Conservation (phyloP, 1,140 invertebrate species). For the Grapholita molesta region DNA sequence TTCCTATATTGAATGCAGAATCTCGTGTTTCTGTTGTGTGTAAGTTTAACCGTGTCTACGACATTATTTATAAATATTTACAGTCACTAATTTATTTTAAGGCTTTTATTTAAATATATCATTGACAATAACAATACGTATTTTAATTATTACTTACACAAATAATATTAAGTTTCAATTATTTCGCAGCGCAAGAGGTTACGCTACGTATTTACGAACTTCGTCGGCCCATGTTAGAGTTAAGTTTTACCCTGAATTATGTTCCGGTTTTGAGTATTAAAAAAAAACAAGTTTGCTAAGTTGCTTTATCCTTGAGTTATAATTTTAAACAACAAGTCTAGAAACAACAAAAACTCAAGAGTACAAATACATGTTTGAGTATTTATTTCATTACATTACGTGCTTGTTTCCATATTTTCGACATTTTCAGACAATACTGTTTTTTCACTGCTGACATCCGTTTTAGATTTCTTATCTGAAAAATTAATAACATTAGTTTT, state of each 20-base stretch:
- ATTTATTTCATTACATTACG: not conserved
- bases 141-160: not conserved
- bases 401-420: not conserved
- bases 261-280: no score
- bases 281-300: no score
- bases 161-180: no score
- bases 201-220: no score
- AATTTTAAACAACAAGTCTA: not conserved
- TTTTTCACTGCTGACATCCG: not conserved
- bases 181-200: no score
- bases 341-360: not conserved
- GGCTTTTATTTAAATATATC: constrained; percentile 2
- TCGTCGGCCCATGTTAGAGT: no score
- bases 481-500: not conserved
- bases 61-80: not conserved
- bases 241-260: no score
- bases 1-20: not conserved
- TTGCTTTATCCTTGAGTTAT: no score
- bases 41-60: not conserved
- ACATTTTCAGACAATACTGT: not conserved
- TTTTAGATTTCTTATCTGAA: not conserved
- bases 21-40: not conserved
- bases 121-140: not conserved
- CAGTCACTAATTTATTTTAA: constrained; percentile 4
- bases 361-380: not conserved